Evolutionary conservation across 2,888 invertebrate species (phyloP).

Genomic region (Boloria selene): DNA sequence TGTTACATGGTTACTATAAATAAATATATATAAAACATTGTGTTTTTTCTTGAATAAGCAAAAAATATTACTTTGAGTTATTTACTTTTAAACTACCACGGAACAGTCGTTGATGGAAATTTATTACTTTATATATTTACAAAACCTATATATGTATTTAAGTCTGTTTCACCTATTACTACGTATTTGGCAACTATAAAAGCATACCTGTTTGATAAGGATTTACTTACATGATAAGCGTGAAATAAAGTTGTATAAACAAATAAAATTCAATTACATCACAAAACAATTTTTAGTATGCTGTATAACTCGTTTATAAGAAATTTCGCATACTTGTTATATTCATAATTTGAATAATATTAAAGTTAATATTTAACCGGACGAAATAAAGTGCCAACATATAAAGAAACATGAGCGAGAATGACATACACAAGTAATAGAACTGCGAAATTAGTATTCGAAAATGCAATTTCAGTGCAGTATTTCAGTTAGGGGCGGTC

Average conservation of each 20-base stretch:
- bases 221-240: background rate
- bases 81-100: too few species aligned
- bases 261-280: background rate
- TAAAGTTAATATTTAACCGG: background rate
- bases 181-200: too few species aligned
- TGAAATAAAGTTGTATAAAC: background rate
- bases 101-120: background rate
- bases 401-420: constrained; percentile 42
- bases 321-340: too few species aligned
- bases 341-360: background rate
- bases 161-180: too few species aligned
- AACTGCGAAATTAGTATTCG: constrained; percentile 75
- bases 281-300: background rate
- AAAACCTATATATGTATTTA: background rate
- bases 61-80: background rate
- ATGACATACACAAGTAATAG: constrained; percentile 47
- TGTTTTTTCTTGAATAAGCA: background rate
- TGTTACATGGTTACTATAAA: background rate
- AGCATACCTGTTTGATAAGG: background rate
- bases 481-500: constrained; percentile 62
- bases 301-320: too few species aligned
- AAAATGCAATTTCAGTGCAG: constrained; percentile 81
- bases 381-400: constrained; percentile 39
- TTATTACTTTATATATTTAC: background rate
- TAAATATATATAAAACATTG: constrained; percentile 9